These are phyloP conservation scores for Catharus minimus DNA, from an alignment of 2,113 vertebrate genomes.

Conservation along the genomic window DNA sequence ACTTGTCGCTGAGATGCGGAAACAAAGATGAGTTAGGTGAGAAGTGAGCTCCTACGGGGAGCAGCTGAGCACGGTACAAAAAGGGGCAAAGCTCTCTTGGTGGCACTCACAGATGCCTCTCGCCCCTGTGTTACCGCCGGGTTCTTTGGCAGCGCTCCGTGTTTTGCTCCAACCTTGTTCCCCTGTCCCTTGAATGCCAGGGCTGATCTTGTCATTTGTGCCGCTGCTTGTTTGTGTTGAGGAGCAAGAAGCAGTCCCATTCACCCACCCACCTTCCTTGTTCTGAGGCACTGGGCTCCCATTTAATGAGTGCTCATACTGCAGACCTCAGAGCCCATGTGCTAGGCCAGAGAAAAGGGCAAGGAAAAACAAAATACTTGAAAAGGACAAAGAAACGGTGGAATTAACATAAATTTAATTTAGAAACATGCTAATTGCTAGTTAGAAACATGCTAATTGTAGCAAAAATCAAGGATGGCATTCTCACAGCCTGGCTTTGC, in stretches of 20 bases:
- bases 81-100: background rate
- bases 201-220: rapidly evolving
- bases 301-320: background rate
- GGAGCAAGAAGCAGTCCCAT: background rate
- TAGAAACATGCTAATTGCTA: background rate
- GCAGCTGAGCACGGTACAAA: background rate
- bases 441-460: background rate
- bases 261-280: background rate
- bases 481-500: background rate
- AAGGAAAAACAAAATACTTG: background rate
- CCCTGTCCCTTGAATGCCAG: rapidly evolving
- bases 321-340: background rate
- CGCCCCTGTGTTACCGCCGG: background rate
- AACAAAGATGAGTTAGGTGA: background rate
- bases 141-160: background rate
- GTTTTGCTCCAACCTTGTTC: rapidly evolving
- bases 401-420: background rate
- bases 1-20: rapidly evolving
- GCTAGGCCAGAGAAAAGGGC: background rate
- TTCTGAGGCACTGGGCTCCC: background rate
- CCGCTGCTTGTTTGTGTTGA: background rate
- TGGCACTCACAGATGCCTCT: background rate
- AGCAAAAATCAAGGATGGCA: background rate
- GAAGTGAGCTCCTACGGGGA: background rate
- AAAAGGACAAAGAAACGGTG: background rate